Evolutionary conservation across 2,113 vertebrate genomes (phyloP), one percentile per base, ranked within the genome.

Genomic region (Pteronura brasiliensis): DNA sequence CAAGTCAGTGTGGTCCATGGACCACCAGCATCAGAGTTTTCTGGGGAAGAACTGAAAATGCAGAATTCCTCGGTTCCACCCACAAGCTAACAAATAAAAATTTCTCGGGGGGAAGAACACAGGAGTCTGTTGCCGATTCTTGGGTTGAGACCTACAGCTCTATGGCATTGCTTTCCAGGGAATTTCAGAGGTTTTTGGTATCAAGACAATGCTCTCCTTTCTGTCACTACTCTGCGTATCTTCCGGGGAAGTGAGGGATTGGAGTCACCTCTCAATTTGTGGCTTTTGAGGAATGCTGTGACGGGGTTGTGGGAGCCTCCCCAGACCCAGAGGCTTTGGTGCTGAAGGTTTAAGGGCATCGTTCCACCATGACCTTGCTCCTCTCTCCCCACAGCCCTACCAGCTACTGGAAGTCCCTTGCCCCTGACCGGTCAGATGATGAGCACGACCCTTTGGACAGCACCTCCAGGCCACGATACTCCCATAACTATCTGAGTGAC

Each of bases 401-500:
- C 25, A 97, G 98, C 90, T 99, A 99, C 97, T 99, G 98, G 97
- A 99, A 99, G 97, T 97, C 97, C 95, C 99, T 99, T 65, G 52
- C 97, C 98, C 99, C 98, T 20, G 98, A 99, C 96, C 98, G 98
- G 98, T 99, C 99, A 74, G 99, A 99, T 7, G 99, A 99, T 59
- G 99, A 99, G 95, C 99, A 98, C 21, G 98, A 99, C 65, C 86
- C 97, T 27, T 94, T 97, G 81, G 98, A 98, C 76, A 98, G 98
- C 98, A 98, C 98, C 4, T 98, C 97, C 97, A 98, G 98, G 98
- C 97, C 99, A 92, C 96, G 94, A 95, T 98, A 98, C 98, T 98
- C 99, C 95, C 98, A 97, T 98, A 99, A 98, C 98, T 98, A 98
- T 97, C 97, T 99, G 98, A 99, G 99, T 55, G 98, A 99, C 97